Percentiles rank a stretch among this genome's conserved stretches.
phyloP scores from a whole-genome alignment of 2,113 vertebrate genomes.

The Catharus fuscescens region DNA sequence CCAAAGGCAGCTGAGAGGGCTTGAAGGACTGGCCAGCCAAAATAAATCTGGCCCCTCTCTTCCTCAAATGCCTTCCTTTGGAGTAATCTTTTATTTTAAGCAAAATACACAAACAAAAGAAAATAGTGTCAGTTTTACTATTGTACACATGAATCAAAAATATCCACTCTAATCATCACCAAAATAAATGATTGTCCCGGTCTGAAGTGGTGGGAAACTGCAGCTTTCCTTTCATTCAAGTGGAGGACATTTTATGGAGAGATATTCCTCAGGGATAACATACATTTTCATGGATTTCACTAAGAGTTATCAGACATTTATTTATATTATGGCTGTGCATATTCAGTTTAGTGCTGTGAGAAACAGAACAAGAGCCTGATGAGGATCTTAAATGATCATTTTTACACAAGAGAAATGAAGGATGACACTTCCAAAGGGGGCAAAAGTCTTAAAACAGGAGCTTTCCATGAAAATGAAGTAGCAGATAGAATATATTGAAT shows the following conservation, averaged over 20 bases:
- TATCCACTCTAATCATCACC: neutral
- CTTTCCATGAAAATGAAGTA: neutral
- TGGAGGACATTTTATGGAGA: neutral
- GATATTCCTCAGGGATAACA: neutral
- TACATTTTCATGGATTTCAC: neutral
- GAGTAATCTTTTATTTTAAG: conserved; percentile 47
- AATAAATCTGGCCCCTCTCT: conserved; percentile 2
- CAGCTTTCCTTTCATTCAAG: neutral
- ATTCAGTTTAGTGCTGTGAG: neutral
- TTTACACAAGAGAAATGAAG: neutral
- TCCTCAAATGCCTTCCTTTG: conserved; percentile 32
- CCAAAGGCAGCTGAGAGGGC: neutral
- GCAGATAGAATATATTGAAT: neutral
- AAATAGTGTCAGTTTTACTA: neutral
- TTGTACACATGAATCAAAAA: neutral
- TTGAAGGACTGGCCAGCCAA: neutral
- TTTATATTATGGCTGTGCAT: neutral
- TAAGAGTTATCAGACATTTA: neutral
- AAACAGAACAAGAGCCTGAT: neutral
- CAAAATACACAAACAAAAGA: conserved; percentile 41
- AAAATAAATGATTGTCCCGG: neutral
- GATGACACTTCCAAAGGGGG: neutral
- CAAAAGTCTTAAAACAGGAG: neutral
- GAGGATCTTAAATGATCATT: neutral
- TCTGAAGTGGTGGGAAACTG: neutral